Evolutionary conservation across 1,140 invertebrate genomes (phyloP).

Genomic region (Oscheius sp.): DNA sequence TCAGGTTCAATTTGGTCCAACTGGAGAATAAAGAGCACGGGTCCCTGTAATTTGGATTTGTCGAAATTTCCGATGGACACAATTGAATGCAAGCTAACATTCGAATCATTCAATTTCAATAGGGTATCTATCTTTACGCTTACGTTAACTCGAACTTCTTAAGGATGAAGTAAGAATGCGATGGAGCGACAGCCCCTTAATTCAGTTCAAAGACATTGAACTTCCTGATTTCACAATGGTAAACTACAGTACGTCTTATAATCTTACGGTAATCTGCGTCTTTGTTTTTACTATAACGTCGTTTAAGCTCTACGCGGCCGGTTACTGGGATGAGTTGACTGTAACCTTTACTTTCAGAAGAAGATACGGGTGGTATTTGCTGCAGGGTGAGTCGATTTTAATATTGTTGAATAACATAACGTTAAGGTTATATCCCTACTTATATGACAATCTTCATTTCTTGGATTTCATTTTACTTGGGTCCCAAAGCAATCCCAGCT

Average conservation of each 20-base stretch:
- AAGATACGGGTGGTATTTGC: constrained; percentile 60
- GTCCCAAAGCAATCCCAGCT: constrained; percentile 58
- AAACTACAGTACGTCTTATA: constrained; percentile 45
- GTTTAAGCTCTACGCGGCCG: constrained; percentile 27
- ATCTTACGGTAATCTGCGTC: constrained; percentile 31
- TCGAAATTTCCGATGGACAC: constrained; percentile 57
- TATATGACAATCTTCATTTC: constrained; percentile 61
- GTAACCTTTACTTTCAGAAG: constrained; percentile 54
- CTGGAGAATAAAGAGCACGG: constrained; percentile 57
- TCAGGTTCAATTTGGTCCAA: constrained; percentile 57
- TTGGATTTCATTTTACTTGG: constrained; percentile 60
- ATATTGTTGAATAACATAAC: neutral
- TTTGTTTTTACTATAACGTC: neutral
- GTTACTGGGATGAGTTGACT: constrained; percentile 58
- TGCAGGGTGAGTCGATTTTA: constrained; percentile 45
- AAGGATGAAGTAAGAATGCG: constrained; percentile 51
- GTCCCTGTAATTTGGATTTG: constrained; percentile 55
- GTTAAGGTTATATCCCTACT: constrained; percentile 50
- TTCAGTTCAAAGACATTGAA: constrained; percentile 60
- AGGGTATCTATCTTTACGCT: constrained; percentile 10
- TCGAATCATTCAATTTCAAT: constrained; percentile 61
- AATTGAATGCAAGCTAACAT: constrained; percentile 56
- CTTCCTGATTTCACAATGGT: constrained; percentile 59
- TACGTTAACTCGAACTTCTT: neutral
- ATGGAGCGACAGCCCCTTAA: constrained; percentile 56